Evolutionary conservation across 2,113 vertebrate genomes (phyloP).

Genomic region (Coreoperca whiteheadi): DNA sequence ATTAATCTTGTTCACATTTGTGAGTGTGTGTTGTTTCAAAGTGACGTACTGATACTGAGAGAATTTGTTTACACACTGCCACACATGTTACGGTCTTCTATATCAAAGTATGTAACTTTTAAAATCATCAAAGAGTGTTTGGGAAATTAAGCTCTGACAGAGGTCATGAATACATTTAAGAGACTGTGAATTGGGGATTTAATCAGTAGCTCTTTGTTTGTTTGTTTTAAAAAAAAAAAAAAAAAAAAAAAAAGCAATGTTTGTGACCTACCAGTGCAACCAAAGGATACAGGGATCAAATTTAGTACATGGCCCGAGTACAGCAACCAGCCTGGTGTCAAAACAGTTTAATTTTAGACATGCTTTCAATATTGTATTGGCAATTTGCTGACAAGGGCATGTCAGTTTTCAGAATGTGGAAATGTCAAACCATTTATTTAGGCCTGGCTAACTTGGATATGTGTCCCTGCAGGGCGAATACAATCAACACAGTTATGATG

Average conservation of each 20-base stretch:
- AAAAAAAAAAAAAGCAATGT: not conserved
- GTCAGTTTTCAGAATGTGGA: constrained; percentile 20
- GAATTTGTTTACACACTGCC: not conserved
- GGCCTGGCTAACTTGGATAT: constrained; percentile 9
- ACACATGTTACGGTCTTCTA: not conserved
- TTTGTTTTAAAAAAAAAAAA: no score
- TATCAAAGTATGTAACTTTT: not conserved
- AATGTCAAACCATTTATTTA: constrained; percentile 33
- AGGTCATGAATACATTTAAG: not conserved
- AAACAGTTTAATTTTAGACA: constrained; percentile 10
- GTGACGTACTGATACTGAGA: not conserved
- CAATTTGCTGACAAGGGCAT: not conserved
- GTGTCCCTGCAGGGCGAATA: constrained; percentile 39
- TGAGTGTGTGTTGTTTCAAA: not conserved
- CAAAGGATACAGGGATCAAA: not conserved
- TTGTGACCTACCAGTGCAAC: not conserved
- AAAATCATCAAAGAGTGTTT: not conserved
- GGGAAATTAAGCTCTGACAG: not conserved
- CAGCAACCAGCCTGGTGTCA: constrained; percentile 2
- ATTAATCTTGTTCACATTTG: constrained; percentile 4
- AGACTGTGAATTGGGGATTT: not conserved
- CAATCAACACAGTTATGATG: constrained; percentile 62
- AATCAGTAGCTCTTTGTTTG: not conserved
- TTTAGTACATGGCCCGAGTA: not conserved
- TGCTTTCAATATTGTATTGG: constrained; percentile 16